Base-by-base conservation (phyloP, 2,797 vertebrate genomes). In the Harpagifer antarcticus region DNA sequence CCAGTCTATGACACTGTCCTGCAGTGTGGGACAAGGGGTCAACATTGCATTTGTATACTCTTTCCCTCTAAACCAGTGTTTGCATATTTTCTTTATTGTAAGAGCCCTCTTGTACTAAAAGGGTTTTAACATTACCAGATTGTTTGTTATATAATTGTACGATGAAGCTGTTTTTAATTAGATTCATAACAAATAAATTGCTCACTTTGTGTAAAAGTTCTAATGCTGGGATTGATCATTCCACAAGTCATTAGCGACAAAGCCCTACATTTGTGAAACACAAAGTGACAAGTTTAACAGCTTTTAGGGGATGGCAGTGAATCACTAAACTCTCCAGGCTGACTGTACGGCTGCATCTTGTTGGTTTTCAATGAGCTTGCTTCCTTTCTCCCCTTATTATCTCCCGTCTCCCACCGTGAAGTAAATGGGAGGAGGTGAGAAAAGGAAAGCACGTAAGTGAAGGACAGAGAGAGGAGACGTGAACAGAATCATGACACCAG, bases 321-420 rank as follows among this genome's bases (percentile, higher is more conserved):
- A 72, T 72, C 68, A 77, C 57, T 68, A 79, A 81, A 70, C 43
- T 48, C 54, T 17, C 16, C 57, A 8, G 56, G 40, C 74, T 56
- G 63, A 73, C 69, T 70, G 49, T 76, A 78, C 5, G 61, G 49
- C 44, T 68, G 49, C 43, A 55, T 76, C 49, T 79, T 61, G 60
- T 71, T 86, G 68, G 58, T 61, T 84, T 77, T 66, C 61, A 56
- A 67, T 33, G 65, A 54, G 62, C 54, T 66, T 20, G 13, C 37
- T 79, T 74, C 49, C 69, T 86, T 27, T 71, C 55, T 16, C 60
- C 50, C 48, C 16, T 79, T 70, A 79, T 85, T 86, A 76, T 58
- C 64, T n/a, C 37, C 43, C 0, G 48, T 62, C 60, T 64, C 69
- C 62, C 17, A 44, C 49, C 2, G n/a, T 45, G 64, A 83, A 55